Evolutionary conservation across 2,888 invertebrate species (phyloP), one percentile per base, ranked within the genome.

Genomic region (Spialia ferax): DNA sequence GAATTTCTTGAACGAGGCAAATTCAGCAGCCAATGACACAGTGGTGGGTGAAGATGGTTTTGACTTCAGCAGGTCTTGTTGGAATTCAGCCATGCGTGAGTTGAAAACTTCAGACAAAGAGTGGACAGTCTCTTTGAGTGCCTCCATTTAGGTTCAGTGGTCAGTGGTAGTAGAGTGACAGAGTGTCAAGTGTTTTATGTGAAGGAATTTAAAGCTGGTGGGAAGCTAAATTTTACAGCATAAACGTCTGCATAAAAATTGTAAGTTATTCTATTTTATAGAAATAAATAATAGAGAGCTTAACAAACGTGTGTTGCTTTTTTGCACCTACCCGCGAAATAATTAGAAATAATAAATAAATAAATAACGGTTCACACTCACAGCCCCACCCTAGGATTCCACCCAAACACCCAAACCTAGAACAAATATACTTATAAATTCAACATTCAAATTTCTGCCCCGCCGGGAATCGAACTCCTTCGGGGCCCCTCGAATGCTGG

Each of bases 1-100:
- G 60, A 73, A 70, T 8, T 62, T 54, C 29, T 62, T 50, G 38
- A 70, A 71, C 0, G 18, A 10, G 1, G 18, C 10, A 45, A 70
- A 71, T 2, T 69, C 66, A 10, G 61, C 35, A n/a, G 57, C 54
- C 22, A 69, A 26, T 23, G 69, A 62, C 7, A 2, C 15, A 8
- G 45, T 45, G 8, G 69, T 38, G 38, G 66, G 42, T 20, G 63
- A 26, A 2, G 54, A 32, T 5, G 54, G 54, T 4, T 29, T 50
- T 6, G 56, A 5, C n/a, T 54, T 35, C 11, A 56, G 11, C 11
- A 61, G 22, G 11, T 59, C 32, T 15, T 35, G 57, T 20, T 68
- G 63, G 20, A 68, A 63, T 10, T 68, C 68, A 45, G 13, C 29
- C 68, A 68, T 68, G 29, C 52, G 57, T 1, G 42, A 11, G 8